Base-by-base conservation (phyloP, 2,797 vertebrate genomes). In the Muraenolepis orangiensis region DNA sequence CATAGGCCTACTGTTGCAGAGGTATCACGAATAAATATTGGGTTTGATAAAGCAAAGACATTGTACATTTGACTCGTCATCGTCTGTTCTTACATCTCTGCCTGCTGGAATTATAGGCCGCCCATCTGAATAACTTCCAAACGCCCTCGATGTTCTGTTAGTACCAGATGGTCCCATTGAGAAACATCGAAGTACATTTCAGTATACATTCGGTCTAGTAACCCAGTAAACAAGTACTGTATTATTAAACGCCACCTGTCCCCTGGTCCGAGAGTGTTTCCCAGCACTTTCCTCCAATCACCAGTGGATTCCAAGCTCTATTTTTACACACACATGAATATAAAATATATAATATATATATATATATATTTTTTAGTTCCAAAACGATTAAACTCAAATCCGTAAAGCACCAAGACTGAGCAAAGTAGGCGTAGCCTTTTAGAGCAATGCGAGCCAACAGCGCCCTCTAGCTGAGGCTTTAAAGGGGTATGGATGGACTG, bases 241-340 rank as follows among this genome's bases (percentile, higher is more conserved):
- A 89, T 91, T 88, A 90, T 88, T 91, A 90, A 89, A 87, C 80
- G 32, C 74, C 86, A 90, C 86, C 87, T 91, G 88, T 88, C 82
- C 74, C 72, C 72, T 75, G 83, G 73, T 46, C 51, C 81, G 80
- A 80, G 80, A 79, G 67, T 73, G n/a, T 46, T 40, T 68, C 38
- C 64, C 67, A 12, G 8, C 31, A 57, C 74, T 14, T 69, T 46
- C 72, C 73, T 78, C 72, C 78, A 71, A 14, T 77, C 69, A 80
- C 75, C 57, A 72, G 66, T 76, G 76, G 85, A 90, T 85, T 79
- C 81, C 82, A 79, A 76, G 66, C 79, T 83, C 81, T 73, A 82
- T 87, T 90, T 88, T 26, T 14, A 26, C 23, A 26, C 57, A 12
- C n/a, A 11, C 51, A 26, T n/a, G 23, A 26, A 23, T n/a, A n/a